phyloP scores from a whole-genome alignment of 2,113 vertebrate species.

The Talpa occidentalis region DNA sequence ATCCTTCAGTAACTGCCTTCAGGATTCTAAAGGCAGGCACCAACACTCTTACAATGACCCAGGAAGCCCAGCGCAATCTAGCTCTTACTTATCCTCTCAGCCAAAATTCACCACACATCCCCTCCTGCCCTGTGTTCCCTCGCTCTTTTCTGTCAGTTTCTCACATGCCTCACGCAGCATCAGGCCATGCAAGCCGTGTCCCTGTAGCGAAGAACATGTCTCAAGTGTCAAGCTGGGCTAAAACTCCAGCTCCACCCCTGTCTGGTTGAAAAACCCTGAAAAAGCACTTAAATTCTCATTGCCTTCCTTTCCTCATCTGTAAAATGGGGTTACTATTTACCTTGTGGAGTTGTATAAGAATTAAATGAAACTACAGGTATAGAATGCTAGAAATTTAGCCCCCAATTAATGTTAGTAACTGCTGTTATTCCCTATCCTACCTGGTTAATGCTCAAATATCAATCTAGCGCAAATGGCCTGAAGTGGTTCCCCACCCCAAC shows the following conservation, averaged over 20 bases:
- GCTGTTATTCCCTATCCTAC: neutral
- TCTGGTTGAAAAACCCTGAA: neutral
- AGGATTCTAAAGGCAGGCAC: neutral
- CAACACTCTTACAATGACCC: neutral
- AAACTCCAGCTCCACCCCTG: neutral
- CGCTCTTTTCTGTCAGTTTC: neutral
- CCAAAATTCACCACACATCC: neutral
- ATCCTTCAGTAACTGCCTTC: neutral
- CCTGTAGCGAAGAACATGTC: neutral
- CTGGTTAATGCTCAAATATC: neutral
- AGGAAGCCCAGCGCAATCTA: neutral
- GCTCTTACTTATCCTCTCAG: neutral
- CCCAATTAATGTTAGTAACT: neutral
- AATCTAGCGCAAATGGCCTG: neutral
- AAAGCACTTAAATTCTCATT: neutral
- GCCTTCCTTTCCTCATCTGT: neutral
- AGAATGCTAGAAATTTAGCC: neutral
- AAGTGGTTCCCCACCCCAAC: neutral
- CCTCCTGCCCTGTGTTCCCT: neutral
- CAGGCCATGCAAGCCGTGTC: neutral
- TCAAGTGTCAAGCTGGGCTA: neutral
- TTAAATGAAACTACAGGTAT: neutral
- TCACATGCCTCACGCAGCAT: neutral
- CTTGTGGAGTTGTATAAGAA: neutral
- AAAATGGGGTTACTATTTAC: neutral